These are phyloP conservation scores for Rhabdomys dilectus DNA, from an alignment of 2,113 vertebrate species.

Conservation along the genomic window DNA sequence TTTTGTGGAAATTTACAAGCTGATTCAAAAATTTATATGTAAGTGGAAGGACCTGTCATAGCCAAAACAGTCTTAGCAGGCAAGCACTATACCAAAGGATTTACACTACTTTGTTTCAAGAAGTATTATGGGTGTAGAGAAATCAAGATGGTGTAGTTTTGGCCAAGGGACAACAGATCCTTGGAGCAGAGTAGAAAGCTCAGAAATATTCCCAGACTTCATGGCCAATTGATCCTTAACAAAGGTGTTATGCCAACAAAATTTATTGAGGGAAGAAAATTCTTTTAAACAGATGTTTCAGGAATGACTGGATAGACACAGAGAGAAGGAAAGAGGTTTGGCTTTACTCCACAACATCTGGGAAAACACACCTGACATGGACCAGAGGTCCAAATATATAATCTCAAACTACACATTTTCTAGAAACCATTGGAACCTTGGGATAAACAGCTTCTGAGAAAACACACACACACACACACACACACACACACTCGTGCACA, in stretches of 20 bases:
- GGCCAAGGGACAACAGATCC: background rate
- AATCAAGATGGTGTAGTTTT: background rate
- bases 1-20: slow-evolving; percentile 24
- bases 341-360: background rate
- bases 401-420: background rate
- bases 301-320: background rate
- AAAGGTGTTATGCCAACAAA: slow-evolving; percentile 47
- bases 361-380: background rate
- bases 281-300: slow-evolving; percentile 40
- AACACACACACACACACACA: background rate
- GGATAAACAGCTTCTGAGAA: background rate
- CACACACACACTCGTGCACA: background rate
- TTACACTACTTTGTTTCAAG: slow-evolving; percentile 5
- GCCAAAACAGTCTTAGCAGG: slow-evolving; percentile 12
- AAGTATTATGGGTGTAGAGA: background rate
- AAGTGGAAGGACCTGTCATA: background rate
- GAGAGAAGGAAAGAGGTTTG: background rate
- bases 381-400: background rate
- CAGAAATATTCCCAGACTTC: slow-evolving; percentile 8
- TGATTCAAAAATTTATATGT: slow-evolving; percentile 32
- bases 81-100: background rate
- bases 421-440: background rate
- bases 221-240: background rate
- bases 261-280: slow-evolving; percentile 24
- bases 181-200: background rate